Evolutionary conservation across 1,140 invertebrate species (phyloP), one percentile per base, ranked within the genome.

Genomic region (Elymnias hypermnestra): DNA sequence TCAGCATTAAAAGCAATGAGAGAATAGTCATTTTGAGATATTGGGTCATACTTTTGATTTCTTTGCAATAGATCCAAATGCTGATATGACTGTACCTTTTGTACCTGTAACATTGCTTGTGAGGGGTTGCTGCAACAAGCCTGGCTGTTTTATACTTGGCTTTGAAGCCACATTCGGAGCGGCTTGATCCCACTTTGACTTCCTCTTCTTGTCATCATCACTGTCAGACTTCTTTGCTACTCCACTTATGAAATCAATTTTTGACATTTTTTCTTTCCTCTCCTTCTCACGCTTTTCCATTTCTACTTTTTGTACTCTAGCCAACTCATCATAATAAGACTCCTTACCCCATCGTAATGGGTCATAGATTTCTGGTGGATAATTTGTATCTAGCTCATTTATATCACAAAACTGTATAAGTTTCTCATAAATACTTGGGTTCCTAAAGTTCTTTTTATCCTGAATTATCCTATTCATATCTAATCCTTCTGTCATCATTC

Each of bases 391-490:
- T 63, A 97, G 89, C 86, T 98, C 97, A 87, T 98, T 97, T 35
- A 99, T 97, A 57, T 92, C 91, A 89, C 95, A 97, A 87, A 94
- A 97, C 53, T 96, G 92, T 63, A 99, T 97, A 0, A 98, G 83
- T 77, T 98, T 98, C 73, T 98, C 96, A 87, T 98, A 99, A 74
- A 99, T 99, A 67, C 96, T 97, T 22, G 97, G 97, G 88, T 99
- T 99, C 39, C 97, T 89, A 70, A 98, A 98, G 68, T 94, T 94
- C 83, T 98, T 98, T 53, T 94, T 91, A 45, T 93, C 91, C 74
- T 98, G 96, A 46, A 98, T 98, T 2, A 93, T 87, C 47, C 89
- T 89, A 83, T 97, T 98, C 92, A 98, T 94, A 73, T 98, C 94
- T 42, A 94, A 82, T 14, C 93, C 92, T 44, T 90, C 91, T 14